phyloP scores from a whole-genome alignment of 2,797 vertebrate genomes.

The Malacoctenus gilli region DNA sequence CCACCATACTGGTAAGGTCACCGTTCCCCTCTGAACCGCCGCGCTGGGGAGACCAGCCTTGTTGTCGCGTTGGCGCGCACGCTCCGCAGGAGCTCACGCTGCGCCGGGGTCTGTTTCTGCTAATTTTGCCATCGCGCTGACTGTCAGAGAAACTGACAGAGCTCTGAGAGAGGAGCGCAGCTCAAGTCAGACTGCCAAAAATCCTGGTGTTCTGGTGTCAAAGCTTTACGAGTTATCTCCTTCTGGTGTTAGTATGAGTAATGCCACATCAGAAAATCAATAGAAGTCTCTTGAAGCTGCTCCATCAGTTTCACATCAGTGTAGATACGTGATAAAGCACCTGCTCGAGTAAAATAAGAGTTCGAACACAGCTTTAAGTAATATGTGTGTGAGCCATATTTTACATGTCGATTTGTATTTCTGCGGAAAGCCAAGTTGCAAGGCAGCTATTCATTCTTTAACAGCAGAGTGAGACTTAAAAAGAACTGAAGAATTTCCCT shows the following conservation, averaged over 20 bases:
- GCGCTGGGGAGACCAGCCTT: conserved; percentile 18
- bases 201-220: conserved; percentile 11
- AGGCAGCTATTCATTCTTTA: too few species aligned
- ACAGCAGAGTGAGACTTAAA: too few species aligned
- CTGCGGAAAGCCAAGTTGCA: too few species aligned
- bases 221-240: conserved; percentile 2
- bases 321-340: neutral
- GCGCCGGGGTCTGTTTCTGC: conserved; percentile 51
- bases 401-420: too few species aligned
- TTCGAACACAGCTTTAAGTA: too few species aligned
- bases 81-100: conserved; percentile 23
- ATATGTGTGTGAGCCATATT: too few species aligned
- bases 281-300: conserved; percentile 10
- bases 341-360: neutral
- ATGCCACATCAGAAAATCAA: conserved; percentile 33
- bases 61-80: neutral
- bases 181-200: conserved; percentile 36
- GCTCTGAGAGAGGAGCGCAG: conserved; percentile 38
- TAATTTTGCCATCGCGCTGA: conserved; percentile 57
- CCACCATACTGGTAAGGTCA: conserved; percentile 91
- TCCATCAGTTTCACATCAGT: conserved; percentile 10
- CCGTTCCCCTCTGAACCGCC: conserved; percentile 27
- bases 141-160: conserved; percentile 65
- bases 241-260: conserved; percentile 19
- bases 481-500: too few species aligned